Conservation (phyloP, 37 sponge, comb jelly and placozoan species). For the Tethya wilhelma region DNA sequence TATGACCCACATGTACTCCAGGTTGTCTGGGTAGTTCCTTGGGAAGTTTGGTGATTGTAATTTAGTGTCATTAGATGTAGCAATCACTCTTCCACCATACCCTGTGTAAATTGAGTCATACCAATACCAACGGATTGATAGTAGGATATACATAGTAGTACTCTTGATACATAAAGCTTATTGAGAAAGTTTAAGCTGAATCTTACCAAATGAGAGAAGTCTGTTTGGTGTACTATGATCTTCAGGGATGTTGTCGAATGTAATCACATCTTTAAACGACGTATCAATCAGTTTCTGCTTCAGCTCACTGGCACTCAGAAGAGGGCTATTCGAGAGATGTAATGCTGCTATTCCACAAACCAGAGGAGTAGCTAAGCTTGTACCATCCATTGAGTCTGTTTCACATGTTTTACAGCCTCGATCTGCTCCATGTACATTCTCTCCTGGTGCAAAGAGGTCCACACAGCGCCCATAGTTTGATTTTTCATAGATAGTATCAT, state of each 20-base stretch:
- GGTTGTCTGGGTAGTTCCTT: slow-evolving; percentile 27
- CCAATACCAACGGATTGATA: too few relatives aligned
- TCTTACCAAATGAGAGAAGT: slow-evolving; percentile 36
- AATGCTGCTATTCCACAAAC: slow-evolving; percentile 70
- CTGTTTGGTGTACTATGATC: slow-evolving; percentile 38
- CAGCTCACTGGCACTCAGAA: slow-evolving; percentile 40
- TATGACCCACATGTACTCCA: slow-evolving; percentile 46
- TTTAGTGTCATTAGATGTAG: background rate
- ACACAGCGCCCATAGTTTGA: slow-evolving; percentile 72
- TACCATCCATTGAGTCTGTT: slow-evolving; percentile 41
- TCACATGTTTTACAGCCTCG: slow-evolving; percentile 32
- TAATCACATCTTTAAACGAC: slow-evolving; percentile 21
- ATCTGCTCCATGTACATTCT: slow-evolving; percentile 38
- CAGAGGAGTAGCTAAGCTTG: slow-evolving; percentile 74
- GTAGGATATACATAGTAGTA: too few relatives aligned
- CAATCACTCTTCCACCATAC: slow-evolving; percentile 33
- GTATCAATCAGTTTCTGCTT: slow-evolving; percentile 30
- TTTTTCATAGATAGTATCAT: slow-evolving; percentile 54
- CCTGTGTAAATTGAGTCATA: slow-evolving; percentile 20
- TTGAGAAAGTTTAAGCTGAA: too few relatives aligned
- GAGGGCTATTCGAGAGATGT: slow-evolving; percentile 31
- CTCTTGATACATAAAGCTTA: too few relatives aligned
- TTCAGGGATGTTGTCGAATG: slow-evolving; percentile 26
- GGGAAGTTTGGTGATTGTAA: slow-evolving; percentile 53
- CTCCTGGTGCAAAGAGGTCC: slow-evolving; percentile 78